Percentiles rank a stretch among this genome's conserved stretches.
Conservation (phyloP, 2,888 invertebrate genomes). For the Tillus elongatus region DNA sequence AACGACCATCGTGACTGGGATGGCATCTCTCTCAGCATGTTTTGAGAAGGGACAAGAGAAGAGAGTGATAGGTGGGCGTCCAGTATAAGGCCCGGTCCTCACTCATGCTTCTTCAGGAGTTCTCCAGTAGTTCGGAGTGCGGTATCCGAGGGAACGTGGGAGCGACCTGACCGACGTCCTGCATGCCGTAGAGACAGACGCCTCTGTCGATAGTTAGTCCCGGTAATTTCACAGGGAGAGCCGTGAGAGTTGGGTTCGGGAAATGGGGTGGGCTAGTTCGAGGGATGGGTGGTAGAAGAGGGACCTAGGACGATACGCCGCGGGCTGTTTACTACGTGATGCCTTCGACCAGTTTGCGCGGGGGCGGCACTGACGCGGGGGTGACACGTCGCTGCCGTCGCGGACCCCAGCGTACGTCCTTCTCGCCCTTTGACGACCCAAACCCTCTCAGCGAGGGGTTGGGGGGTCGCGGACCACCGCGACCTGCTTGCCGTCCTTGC, state of each 20-base stretch:
- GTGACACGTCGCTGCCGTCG: conserved; percentile 10
- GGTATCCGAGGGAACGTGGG: too few species aligned
- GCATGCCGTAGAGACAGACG: too few species aligned
- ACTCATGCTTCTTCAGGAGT: too few species aligned
- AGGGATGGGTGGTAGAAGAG: conserved; percentile 6
- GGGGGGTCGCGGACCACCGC: conserved; percentile 4
- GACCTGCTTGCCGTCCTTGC: too few species aligned
- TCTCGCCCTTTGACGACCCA: conserved; percentile 3
- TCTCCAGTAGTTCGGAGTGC: too few species aligned
- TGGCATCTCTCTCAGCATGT: too few species aligned
- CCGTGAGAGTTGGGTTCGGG: conserved; percentile 3
- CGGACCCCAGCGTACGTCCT: conserved; percentile 13
- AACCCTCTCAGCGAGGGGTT: not conserved
- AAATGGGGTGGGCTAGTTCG: conserved; percentile 6
- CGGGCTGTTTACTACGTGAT: conserved; percentile 17
- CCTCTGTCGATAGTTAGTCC: conserved; percentile 9
- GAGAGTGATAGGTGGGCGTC: too few species aligned
- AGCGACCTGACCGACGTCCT: too few species aligned
- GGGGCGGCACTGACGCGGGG: conserved; percentile 6
- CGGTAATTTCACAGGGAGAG: conserved; percentile 10
- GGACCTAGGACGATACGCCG: conserved; percentile 10
- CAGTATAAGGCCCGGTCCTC: too few species aligned
- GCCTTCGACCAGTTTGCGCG: conserved; percentile 7
- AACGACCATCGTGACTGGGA: too few species aligned
- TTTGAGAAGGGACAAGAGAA: too few species aligned